Evolutionary conservation across 2,888 invertebrate species (phyloP).

Genomic region (Acronicta aceris): DNA sequence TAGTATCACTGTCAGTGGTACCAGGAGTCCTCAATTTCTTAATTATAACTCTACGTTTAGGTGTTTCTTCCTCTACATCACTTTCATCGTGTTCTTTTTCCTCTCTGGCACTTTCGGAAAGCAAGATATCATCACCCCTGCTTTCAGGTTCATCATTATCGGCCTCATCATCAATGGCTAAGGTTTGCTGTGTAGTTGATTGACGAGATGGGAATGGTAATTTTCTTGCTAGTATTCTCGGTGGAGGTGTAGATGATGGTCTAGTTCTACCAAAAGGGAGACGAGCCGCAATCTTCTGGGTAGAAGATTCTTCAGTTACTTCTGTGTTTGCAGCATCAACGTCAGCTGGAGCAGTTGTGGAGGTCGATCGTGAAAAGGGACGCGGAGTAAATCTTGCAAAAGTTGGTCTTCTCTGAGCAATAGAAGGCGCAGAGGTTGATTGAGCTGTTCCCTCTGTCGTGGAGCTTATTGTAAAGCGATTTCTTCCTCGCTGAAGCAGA

Average conservation of each 20-base stretch:
- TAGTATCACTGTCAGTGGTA: slow-evolving; percentile 53
- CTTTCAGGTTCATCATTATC: slow-evolving; percentile 73
- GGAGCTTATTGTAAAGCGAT: slow-evolving; percentile 71
- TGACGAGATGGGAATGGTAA: slow-evolving; percentile 73
- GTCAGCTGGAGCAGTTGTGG: slow-evolving; percentile 45
- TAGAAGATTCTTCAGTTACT: slow-evolving; percentile 57
- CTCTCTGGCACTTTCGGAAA: slow-evolving; percentile 86
- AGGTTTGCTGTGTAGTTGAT: slow-evolving; percentile 68
- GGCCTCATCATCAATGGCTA: slow-evolving; percentile 60
- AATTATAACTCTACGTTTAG: slow-evolving; percentile 69
- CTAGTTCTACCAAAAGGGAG: slow-evolving; percentile 73
- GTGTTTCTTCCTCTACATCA: slow-evolving; percentile 60
- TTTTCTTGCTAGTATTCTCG: slow-evolving; percentile 70
- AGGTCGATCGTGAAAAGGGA: slow-evolving; percentile 74
- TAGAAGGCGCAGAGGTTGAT: slow-evolving; percentile 58
- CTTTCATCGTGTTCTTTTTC: slow-evolving; percentile 82
- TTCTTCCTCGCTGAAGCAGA: slow-evolving; percentile 77
- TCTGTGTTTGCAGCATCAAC: slow-evolving; percentile 43
- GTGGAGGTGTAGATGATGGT: slow-evolving; percentile 58
- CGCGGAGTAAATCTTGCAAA: slow-evolving; percentile 83
- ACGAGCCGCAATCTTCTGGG: slow-evolving; percentile 68
- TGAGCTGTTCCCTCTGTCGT: slow-evolving; percentile 68
- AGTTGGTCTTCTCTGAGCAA: slow-evolving; percentile 71
- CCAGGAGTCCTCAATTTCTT: slow-evolving; percentile 70
- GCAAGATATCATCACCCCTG: slow-evolving; percentile 78